Evolutionary conservation across 2,113 vertebrate genomes (phyloP), one percentile per base, ranked within the genome.

Genomic region (Balaeniceps rex): DNA sequence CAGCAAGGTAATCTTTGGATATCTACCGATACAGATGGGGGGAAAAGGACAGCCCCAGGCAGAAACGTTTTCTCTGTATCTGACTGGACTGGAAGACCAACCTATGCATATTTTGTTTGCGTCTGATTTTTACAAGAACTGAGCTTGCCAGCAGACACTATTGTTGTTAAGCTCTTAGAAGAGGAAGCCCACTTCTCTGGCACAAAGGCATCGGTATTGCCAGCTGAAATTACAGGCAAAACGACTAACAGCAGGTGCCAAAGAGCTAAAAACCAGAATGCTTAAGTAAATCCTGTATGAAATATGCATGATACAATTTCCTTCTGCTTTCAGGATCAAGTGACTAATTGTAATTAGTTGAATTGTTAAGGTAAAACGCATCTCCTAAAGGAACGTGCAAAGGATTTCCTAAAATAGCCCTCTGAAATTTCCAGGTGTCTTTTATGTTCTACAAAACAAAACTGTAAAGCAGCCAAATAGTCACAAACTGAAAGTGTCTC

Each of bases 391-490:
- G 91, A 82, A 91, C 21, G 88, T 55, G 42, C 47, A 86, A 89
- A 88, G 63, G 87, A 83, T 93, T 95, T 96, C 82, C 87, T 74
- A 80, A 94, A 91, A 80, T 40, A 95, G 46, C 34, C 47, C 44
- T 94, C 76, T 76, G 78, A 95, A 94, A 89, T 82, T 72, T 95
- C 78, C 77, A 83, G 31, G 31, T 82, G 66, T 88, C 83, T 85
- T 92, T 83, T 54, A 85, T 58, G 74, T 94, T 79, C 63, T 88
- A 77, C 68, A 64, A 88, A 88, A 85, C 70, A 89, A 85, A 93
- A 86, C n/a, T 58, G 68, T 47, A 58, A 90, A 91, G 78, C 74
- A 91, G 71, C 38, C 68, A 91, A 93, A 61, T 13, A 70, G 13
- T 55, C 71, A 38, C 2, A 4, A 93, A 70, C 19, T 74, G 46